Percentiles rank a stretch among this genome's conserved stretches.
Evolutionary conservation across 2,113 vertebrate genomes (phyloP).

Genomic region (Ctenodactylus gundi): DNA sequence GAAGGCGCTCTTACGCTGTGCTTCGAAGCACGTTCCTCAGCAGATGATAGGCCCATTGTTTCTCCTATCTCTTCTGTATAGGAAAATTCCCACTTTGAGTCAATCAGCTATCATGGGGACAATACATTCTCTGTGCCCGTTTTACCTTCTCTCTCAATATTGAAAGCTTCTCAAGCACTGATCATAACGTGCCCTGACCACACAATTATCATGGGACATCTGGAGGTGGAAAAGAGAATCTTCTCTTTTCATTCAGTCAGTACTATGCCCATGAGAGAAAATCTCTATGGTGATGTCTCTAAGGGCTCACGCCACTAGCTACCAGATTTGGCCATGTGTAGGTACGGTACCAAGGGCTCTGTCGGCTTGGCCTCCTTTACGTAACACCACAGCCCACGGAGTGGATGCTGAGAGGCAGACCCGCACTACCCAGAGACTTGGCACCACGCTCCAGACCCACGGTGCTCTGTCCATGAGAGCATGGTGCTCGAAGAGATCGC

Average conservation of each 20-base stretch:
- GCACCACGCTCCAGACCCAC: neutral
- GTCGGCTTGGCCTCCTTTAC: neutral
- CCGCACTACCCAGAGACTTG: neutral
- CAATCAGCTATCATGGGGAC: neutral
- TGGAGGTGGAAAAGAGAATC: neutral
- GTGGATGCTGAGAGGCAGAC: neutral
- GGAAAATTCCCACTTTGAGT: neutral
- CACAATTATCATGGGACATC: neutral
- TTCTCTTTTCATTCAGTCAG: neutral
- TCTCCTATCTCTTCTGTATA: neutral
- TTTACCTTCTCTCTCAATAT: neutral
- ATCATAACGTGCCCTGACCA: neutral
- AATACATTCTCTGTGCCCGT: neutral
- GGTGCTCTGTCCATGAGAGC: neutral
- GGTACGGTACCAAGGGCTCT: neutral
- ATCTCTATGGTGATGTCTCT: rapidly evolving
- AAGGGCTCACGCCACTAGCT: neutral
- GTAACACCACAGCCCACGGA: neutral
- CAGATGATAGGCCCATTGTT: neutral
- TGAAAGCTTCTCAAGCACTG: neutral
- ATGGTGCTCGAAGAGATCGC: neutral
- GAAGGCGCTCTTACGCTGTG: neutral
- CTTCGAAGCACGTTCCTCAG: neutral
- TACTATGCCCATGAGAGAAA: neutral
- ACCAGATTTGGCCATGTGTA: neutral